Evolutionary conservation across 2,113 vertebrate species (phyloP).

Genomic region (Oryzias curvinotus): DNA sequence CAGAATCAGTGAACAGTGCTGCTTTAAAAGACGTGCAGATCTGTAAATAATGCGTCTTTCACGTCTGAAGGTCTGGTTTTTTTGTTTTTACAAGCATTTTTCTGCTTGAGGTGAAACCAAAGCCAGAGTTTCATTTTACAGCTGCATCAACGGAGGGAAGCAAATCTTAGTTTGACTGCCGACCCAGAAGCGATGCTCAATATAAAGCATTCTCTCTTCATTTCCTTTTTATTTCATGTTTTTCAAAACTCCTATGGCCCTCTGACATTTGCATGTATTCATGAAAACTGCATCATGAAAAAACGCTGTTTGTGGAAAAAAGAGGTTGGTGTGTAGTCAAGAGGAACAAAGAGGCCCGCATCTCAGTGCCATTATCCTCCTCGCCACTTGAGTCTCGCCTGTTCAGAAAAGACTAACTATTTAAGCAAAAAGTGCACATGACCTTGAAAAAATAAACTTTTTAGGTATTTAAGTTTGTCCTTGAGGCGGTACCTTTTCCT

Average conservation of each 20-base stretch:
- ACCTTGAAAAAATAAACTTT: slow-evolving; percentile 21
- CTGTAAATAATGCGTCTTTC: not conserved
- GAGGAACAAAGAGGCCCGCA: slow-evolving; percentile 14
- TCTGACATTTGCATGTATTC: too few relatives aligned
- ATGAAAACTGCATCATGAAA: too few relatives aligned
- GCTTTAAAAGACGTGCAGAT: not conserved
- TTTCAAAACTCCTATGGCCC: too few relatives aligned
- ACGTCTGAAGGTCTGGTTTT: not conserved
- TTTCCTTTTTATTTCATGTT: too few relatives aligned
- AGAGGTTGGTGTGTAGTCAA: not conserved
- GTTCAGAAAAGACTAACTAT: not conserved
- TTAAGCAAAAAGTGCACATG: slow-evolving; percentile 15
- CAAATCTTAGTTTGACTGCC: too few relatives aligned
- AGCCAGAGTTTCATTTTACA: not conserved
- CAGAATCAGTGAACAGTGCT: too few relatives aligned
- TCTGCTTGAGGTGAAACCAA: not conserved
- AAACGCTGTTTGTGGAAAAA: too few relatives aligned
- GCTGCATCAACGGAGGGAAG: not conserved
- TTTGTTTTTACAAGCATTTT: not conserved
- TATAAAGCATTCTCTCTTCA: too few relatives aligned
- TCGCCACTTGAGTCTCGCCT: not conserved
- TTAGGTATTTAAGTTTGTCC: slow-evolving; percentile 21
- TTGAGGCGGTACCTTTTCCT: slow-evolving; percentile 22
- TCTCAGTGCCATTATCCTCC: slow-evolving; percentile 26
- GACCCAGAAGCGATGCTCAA: too few relatives aligned